Evolutionary conservation across 2,113 vertebrate species (phyloP).

Genomic region (Speoplatyrhinus poulsoni): DNA sequence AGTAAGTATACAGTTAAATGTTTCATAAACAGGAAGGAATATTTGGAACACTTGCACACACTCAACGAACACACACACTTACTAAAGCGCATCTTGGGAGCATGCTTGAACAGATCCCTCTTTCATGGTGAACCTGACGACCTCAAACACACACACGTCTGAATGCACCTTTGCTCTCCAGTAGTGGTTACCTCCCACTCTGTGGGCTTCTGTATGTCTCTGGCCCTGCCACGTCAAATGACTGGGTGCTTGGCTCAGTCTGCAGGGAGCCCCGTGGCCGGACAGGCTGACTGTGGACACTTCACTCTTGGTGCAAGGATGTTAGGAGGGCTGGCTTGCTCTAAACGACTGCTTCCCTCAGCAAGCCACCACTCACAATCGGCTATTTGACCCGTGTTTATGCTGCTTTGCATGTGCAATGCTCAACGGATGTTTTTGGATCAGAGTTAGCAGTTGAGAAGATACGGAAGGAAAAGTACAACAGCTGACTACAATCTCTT

Average conservation of each 20-base stretch:
- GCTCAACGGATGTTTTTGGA: slow-evolving; percentile 7
- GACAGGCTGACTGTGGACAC: slow-evolving; percentile 48
- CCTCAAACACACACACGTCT: slow-evolving; percentile 10
- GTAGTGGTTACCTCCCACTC: slow-evolving; percentile 58
- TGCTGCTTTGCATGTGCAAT: slow-evolving; percentile 2
- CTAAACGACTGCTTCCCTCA: neutral
- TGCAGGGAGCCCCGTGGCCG: slow-evolving; percentile 42
- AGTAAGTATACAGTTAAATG: slow-evolving; percentile 53
- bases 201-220: slow-evolving; percentile 38
- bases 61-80: slow-evolving; percentile 5
- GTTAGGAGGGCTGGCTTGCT: neutral
- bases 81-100: slow-evolving; percentile 49
- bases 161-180: slow-evolving; percentile 62
- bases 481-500: no score
- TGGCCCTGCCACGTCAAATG: slow-evolving; percentile 72
- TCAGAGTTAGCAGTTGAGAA: slow-evolving; percentile 20
- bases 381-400: neutral
- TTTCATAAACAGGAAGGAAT: slow-evolving; percentile 57
- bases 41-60: slow-evolving; percentile 28
- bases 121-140: slow-evolving; percentile 66
- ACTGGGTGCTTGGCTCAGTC: slow-evolving; percentile 51
- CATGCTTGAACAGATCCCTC: slow-evolving; percentile 70
- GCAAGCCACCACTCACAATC: neutral
- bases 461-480: neutral
- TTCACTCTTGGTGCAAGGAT: slow-evolving; percentile 27